Evolutionary conservation across 2,888 invertebrate genomes (phyloP), one percentile per base, ranked within the genome.

Genomic region (Caenorhabditis panamensis): DNA sequence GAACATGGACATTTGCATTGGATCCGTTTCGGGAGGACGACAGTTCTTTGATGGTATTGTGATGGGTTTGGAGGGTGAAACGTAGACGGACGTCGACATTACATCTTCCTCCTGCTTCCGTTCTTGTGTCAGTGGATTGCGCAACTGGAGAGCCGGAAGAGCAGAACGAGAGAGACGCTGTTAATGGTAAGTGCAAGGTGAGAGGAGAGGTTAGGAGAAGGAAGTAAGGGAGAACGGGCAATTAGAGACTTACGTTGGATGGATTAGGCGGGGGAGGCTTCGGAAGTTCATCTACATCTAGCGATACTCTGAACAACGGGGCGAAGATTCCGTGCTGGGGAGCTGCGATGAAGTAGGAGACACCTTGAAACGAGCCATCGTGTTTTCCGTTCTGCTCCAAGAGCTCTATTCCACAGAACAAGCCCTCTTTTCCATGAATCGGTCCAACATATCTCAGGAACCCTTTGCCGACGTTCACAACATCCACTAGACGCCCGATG

Each of bases 371-470:
- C 51, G 92, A 91, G 53, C 94, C 94, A 91, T 94, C 93, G 91
- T 94, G 93, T 87, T 93, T 93, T 22, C 94, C 94, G 77, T 92
- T 92, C 5, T 93, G 91, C 54, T 92, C 92, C 67, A 94, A 91
- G 8, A 84, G 61, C 90, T 94, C 94, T 56, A 94, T 92, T 9
- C 94, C 94, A 91, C 94, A 94, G 93, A 94, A 94, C 22, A 92
- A 79, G 2, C 93, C 93, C 13, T 92, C 91, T 44, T 93, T 93
- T 54, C 93, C 92, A 58, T 93, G 92, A 8, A 93, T 93, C 41
- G 91, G 91, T 3, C 94, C 94, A 80, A 93, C 92, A 91, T 92
- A 94, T 9, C 93, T 92, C 41, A 94, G 91, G 18, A 92, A 92
- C 1, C 94, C 84, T 44, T 73, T 79, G 47, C 84, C 84, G 28